Conservation (phyloP, 2,797 vertebrate species). For the Cygnus olor region DNA sequence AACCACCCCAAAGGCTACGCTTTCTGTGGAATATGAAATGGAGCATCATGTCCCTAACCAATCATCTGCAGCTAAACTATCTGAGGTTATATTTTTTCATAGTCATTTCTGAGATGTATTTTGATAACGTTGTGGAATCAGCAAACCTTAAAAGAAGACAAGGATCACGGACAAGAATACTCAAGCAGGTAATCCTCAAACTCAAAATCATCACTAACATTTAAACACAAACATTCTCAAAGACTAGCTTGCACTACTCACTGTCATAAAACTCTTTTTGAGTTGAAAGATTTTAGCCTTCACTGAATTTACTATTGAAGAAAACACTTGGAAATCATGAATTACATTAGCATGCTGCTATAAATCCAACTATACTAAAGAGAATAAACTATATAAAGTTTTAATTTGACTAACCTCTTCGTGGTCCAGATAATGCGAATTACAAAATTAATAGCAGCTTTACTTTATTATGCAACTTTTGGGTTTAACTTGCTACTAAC, state of each 20-base stretch:
- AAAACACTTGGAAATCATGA: neutral
- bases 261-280: neutral
- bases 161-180: neutral
- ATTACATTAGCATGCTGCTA: neutral
- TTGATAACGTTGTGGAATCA: neutral
- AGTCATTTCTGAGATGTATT: neutral
- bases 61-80: neutral
- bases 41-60: neutral
- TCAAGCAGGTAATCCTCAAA: neutral
- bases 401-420: neutral
- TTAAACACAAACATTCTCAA: neutral
- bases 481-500: neutral
- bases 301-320: neutral
- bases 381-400: neutral
- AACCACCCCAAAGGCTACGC: accelerated
- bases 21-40: neutral
- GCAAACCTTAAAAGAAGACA: neutral
- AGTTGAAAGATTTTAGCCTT: neutral
- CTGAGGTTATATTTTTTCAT: neutral
- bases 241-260: neutral
- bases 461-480: neutral
- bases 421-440: neutral
- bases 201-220: neutral
- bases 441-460: neutral
- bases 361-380: neutral